Evolutionary conservation across 64 coral and sea anemone species (phyloP).

Genomic region (Trachythela sp.): DNA sequence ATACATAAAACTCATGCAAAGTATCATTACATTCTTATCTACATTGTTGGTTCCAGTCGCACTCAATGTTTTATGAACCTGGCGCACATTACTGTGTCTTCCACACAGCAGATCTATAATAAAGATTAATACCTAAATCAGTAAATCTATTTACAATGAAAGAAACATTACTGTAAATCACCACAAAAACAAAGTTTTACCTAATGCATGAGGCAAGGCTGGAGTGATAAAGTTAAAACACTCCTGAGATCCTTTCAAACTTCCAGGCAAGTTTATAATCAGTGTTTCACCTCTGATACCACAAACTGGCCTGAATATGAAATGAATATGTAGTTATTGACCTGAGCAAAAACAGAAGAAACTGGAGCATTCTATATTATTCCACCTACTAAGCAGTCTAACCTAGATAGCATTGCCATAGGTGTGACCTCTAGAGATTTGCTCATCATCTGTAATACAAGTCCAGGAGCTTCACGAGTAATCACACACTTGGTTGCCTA

Average conservation of each 20-base stretch:
- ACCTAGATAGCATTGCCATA: slow-evolving; percentile 84
- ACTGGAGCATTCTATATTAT: too few relatives aligned
- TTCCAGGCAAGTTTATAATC: slow-evolving; percentile 91
- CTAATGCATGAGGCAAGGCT: slow-evolving; percentile 80
- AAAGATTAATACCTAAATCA: too few relatives aligned
- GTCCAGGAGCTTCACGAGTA: slow-evolving; percentile 65
- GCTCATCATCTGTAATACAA: slow-evolving; percentile 60
- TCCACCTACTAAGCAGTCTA: not conserved
- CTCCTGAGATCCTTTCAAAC: slow-evolving; percentile 89
- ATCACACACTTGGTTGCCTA: slow-evolving; percentile 73
- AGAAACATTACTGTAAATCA: not conserved
- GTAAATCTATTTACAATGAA: not conserved
- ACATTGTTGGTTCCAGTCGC: not conserved
- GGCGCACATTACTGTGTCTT: not conserved
- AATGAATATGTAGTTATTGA: not conserved
- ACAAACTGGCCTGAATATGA: slow-evolving; percentile 59
- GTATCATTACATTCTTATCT: not conserved
- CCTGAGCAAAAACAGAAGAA: too few relatives aligned
- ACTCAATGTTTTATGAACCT: not conserved
- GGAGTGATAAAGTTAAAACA: slow-evolving; percentile 85
- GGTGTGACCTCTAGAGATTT: slow-evolving; percentile 89
- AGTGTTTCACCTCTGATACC: slow-evolving; percentile 79
- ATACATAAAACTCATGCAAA: not conserved
- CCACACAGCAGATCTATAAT: not conserved
- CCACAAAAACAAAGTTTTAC: slow-evolving; percentile 4